These are phyloP conservation scores for Prunella himalayana DNA, from an alignment of 2,113 vertebrate genomes.

Conservation along the genomic window DNA sequence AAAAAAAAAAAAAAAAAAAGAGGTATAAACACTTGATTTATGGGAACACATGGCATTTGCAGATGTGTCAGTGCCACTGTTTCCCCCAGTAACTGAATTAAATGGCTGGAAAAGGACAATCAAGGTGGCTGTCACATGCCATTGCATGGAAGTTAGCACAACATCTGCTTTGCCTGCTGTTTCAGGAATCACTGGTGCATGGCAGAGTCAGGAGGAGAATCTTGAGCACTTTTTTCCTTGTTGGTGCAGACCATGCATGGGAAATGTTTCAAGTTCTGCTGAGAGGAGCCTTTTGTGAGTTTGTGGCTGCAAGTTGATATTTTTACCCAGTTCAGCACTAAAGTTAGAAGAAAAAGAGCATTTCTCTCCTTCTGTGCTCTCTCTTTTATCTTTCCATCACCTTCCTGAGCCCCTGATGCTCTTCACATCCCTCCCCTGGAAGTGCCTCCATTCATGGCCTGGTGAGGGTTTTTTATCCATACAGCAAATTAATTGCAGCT, in stretches of 20 bases:
- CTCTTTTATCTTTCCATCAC: neutral
- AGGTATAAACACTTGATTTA: constrained; percentile 15
- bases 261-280: neutral
- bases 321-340: neutral
- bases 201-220: neutral
- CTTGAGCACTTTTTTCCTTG: neutral
- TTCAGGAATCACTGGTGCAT: neutral
- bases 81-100: constrained; percentile 44
- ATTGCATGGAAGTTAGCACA: constrained; percentile 13
- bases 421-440: neutral
- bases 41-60: constrained; percentile 5
- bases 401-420: neutral
- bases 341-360: neutral
- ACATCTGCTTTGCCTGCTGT: constrained; percentile 59
- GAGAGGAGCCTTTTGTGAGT: neutral
- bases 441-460: neutral
- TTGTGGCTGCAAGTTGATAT: neutral
- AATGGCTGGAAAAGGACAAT: constrained; percentile 47
- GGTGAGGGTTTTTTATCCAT: neutral
- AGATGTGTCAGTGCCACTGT: neutral
- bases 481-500: neutral
- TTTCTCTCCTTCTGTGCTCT: neutral
- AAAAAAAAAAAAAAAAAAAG: neutral
- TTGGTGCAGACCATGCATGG: neutral
- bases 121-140: constrained; percentile 58